phyloP scores from a whole-genome alignment of 2,797 vertebrate genomes.

The Zalophus californianus region DNA sequence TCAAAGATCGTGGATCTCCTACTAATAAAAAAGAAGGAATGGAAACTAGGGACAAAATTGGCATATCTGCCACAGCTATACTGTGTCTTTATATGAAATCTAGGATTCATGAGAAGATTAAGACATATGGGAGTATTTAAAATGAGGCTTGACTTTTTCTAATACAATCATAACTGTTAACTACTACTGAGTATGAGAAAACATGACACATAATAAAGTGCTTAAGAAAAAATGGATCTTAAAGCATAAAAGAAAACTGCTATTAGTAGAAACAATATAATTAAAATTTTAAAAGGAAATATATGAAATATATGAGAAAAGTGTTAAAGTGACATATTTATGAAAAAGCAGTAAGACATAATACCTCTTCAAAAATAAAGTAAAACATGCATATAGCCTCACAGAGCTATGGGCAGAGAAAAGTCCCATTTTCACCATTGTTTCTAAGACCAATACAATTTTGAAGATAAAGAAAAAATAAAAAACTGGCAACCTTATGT shows the following conservation, averaged over 20 bases:
- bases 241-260: neutral
- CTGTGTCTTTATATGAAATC: neutral
- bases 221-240: neutral
- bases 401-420: neutral
- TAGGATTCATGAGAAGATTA: neutral
- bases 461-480: neutral
- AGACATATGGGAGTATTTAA: neutral
- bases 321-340: neutral
- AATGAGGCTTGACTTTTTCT: neutral
- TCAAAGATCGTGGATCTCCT: neutral
- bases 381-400: neutral
- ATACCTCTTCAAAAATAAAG: neutral
- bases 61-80: neutral
- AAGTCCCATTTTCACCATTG: neutral
- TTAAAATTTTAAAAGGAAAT: neutral
- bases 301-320: neutral
- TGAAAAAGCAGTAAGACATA: neutral
- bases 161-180: neutral
- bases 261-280: neutral
- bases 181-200: neutral
- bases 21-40: neutral
- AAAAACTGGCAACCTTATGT: neutral
- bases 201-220: neutral
- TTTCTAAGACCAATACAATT: neutral
- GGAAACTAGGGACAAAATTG: neutral